Percentiles rank a stretch among this genome's conserved stretches.
Evolutionary conservation across 2,888 invertebrate genomes (phyloP).

Genomic region (Geophilus truncorum): DNA sequence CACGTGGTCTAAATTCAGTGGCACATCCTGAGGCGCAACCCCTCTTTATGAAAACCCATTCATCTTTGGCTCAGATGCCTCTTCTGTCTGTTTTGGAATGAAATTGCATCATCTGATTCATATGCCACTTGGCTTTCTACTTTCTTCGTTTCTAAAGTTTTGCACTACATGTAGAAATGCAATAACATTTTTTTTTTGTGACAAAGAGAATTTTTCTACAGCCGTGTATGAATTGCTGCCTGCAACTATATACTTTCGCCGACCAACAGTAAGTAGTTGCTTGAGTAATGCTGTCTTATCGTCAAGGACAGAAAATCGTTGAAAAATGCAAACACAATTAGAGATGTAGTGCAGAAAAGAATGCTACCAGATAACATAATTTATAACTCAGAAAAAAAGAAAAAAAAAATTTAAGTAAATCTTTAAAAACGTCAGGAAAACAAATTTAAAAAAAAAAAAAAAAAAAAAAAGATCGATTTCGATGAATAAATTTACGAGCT

Average conservation of each 20-base stretch:
- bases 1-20: slow-evolving; percentile 6
- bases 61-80: neutral
- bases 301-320: neutral
- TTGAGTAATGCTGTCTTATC: neutral
- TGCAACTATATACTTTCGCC: neutral
- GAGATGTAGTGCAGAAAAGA: neutral
- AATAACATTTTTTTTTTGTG: neutral
- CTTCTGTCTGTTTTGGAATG: neutral
- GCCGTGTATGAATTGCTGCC: neutral
- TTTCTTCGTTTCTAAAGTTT: neutral
- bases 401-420: no score
- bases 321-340: neutral
- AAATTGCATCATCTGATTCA: slow-evolving; percentile 12
- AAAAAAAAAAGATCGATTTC: no score
- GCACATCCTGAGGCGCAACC: neutral
- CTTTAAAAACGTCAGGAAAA: no score
- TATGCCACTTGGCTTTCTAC: neutral
- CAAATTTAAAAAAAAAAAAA: no score
- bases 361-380: neutral
- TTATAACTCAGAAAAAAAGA: no score
- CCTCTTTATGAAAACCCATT: slow-evolving; percentile 12
- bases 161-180: neutral
- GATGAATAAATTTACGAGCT: no score
- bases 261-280: neutral
- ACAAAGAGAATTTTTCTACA: neutral